Evolutionary conservation across 2,797 vertebrate species (phyloP).

Genomic region (Epinephelus malabaricus): DNA sequence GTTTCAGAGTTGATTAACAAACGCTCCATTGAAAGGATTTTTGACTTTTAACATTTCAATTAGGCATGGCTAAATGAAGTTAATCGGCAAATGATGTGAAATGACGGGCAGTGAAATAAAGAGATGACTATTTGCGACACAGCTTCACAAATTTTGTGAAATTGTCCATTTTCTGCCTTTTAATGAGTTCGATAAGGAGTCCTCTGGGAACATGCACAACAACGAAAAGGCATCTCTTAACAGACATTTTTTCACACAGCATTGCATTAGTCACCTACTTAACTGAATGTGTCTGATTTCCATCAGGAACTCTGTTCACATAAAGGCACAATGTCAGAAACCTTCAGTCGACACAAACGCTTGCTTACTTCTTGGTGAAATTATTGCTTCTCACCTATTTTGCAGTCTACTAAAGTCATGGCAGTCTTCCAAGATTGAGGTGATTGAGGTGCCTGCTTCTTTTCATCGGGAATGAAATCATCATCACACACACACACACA

Average conservation of each 20-base stretch:
- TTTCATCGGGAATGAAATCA: not conserved
- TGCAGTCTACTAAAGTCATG: not conserved
- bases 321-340: not conserved
- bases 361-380: not conserved
- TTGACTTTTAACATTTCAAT: conserved; percentile 21
- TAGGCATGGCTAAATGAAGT: not conserved
- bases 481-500: no score
- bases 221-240: not conserved
- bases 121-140: not conserved
- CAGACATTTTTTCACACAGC: not conserved
- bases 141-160: not conserved
- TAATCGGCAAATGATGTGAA: not conserved
- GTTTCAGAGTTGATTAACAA: conserved; percentile 1
- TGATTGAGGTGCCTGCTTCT: not conserved
- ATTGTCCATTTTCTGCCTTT: conserved; percentile 2
- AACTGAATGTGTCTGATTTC: not conserved
- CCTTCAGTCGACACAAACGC: not conserved
- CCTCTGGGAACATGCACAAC: not conserved
- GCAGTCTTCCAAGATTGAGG: not conserved
- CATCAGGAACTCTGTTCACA: not conserved
- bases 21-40: not conserved
- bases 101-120: not conserved
- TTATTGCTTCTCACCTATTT: not conserved
- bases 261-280: not conserved
- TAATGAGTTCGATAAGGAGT: not conserved